Evolutionary conservation across 2,113 vertebrate species (phyloP).

Genomic region (Tychaedon coryphoeus): DNA sequence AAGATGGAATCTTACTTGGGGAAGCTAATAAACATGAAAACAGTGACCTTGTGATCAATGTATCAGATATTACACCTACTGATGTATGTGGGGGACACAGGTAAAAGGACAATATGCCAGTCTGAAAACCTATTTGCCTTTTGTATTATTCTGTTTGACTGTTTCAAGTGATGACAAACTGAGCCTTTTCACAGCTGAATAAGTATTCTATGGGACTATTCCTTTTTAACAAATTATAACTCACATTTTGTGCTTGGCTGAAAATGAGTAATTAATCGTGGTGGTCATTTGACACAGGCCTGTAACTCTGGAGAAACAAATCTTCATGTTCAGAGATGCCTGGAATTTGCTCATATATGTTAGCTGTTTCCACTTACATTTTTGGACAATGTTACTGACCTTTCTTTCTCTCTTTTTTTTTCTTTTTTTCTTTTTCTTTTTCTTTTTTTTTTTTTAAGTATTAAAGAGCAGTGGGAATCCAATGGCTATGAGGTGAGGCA

Average conservation of each 20-base stretch:
- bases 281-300: neutral
- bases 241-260: neutral
- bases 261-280: slow-evolving; percentile 31
- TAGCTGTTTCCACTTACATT: neutral
- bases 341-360: neutral
- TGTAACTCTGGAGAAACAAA: neutral
- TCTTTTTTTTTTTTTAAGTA: neutral
- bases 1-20: neutral
- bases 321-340: neutral
- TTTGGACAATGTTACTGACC: neutral
- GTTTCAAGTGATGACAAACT: neutral
- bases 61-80: neutral
- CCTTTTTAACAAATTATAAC: neutral
- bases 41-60: neutral
- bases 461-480: neutral
- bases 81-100: neutral
- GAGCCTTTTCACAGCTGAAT: neutral
- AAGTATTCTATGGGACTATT: neutral
- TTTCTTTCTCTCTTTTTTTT: neutral
- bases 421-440: neutral
- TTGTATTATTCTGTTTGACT: neutral
- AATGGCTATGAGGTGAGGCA: neutral
- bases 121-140: neutral
- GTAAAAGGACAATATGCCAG: neutral
- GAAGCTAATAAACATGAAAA: neutral